Base-by-base conservation (phyloP, 2,888 invertebrate genomes). In the Chesias legatella region DNA sequence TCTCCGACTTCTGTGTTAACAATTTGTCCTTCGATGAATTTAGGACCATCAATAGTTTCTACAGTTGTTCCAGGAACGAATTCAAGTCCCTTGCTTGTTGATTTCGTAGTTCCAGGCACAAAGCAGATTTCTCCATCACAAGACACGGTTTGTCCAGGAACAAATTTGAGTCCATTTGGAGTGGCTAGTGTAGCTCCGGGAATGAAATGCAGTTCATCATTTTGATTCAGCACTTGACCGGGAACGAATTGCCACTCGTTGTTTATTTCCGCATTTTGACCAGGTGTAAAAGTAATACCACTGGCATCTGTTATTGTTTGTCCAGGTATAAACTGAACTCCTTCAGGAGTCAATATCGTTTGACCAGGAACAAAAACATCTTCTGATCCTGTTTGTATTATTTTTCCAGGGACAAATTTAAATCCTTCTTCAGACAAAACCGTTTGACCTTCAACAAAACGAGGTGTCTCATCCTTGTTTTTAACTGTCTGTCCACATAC, bases 11-110 rank as follows among this genome's bases (percentile, higher is more conserved):
- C 82, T 1, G 91, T 90, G 33, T 88, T 85, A 3, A 92, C 80
- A 41, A 93, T 79, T 70, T 92, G 92, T 1, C 93, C 93, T 77
- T 92, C 90, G 29, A 92, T 88, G 58, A 92, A 92, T 58, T 91
- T 91, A 0, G 89, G 79, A 1, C 92, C 92, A 53, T 91, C 89
- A 4, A 90, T 86, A 0, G 92, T 92, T 38, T 91, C 90, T 13
- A 92, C 81, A 11, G 90, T 90, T 33, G 90, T 89, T 3, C 92
- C 92, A 7, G 92, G 90, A 29, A 92, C 69, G 65, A 92, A 92
- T 55, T 84, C 76, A 3, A 82, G 64, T 3, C 79, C 85, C 26
- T 83, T 73, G 21, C 77, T 75, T 1, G 76, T 74, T 13, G 82
- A 74, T 55, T 88, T 78, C 3, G 89, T 84, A 10, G 92, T 73